Evolutionary conservation across 2,113 vertebrate species (phyloP), one percentile per base, ranked within the genome.

Genomic region (Pitta sordida): DNA sequence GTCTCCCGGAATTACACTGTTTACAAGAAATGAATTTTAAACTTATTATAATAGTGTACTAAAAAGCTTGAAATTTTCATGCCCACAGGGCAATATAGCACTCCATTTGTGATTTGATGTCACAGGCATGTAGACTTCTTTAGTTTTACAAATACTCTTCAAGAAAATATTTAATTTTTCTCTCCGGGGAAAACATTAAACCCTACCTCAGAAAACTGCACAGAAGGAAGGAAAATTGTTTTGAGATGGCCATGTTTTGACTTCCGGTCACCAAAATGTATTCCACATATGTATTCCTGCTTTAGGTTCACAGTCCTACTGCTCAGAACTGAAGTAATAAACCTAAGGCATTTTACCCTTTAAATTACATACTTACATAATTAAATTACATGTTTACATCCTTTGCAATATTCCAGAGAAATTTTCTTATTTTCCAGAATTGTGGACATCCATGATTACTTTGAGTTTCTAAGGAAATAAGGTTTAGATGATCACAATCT

Each of bases 91-190:
- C 75, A 94, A 90, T 86, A 63, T 95, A 95, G 84, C 91, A 91
- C 91, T 79, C 65, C 87, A 88, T 95, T 95, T 95, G 93, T 94
- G 82, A 93, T 94, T 90, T 86, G 82, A 85, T 90, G 75, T 88
- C 91, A 83, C 64, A 94, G 82, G 37, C 74, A 51, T 83, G 86
- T 84, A 93, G 70, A 69, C 39, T 93, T 83, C 63, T 63, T 73
- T 63, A 65, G 83, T 52, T 93, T 89, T 85, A 84, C 39, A 92
- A 94, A 92, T 89, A 82, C 46, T 82, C 77, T 91, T 73, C 49
- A 84, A 69, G 74, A 78, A 91, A 94, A 87, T 74, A 87, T 94
- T 94, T 94, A 74, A 81, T 87, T 83, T 93, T 91, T 80, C 75
- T 94, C 78, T 88, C 60, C 1, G 0, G 46, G 78, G 55, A 80